phyloP scores from a whole-genome alignment of 2,797 vertebrate genomes.

The Vespertilio murinus region DNA sequence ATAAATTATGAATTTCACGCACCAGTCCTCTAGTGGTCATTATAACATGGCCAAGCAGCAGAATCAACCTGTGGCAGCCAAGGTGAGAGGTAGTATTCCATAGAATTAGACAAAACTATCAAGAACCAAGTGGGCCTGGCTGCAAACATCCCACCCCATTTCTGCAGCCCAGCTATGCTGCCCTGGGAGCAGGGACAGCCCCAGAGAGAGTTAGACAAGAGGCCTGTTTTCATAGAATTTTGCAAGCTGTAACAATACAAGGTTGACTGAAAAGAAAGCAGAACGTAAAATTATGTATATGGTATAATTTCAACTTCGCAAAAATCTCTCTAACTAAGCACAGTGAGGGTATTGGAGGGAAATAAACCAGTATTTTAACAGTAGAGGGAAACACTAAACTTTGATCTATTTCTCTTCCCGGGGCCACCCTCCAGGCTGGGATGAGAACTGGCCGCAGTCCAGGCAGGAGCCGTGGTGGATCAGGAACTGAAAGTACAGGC shows the following conservation, averaged over 20 bases:
- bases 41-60: not conserved
- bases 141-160: not conserved
- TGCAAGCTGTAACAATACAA: not conserved
- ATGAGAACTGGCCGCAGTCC: not conserved
- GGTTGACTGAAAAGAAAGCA: not conserved
- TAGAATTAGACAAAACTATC: not conserved
- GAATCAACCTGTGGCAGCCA: not conserved
- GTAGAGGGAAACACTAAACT: not conserved
- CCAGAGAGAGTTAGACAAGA: not conserved
- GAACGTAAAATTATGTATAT: not conserved
- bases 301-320: not conserved
- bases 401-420: not conserved
- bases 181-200: no score
- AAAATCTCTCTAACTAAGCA: not conserved
- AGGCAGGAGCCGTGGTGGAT: not conserved
- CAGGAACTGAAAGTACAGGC: not conserved
- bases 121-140: not conserved
- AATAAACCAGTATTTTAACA: not conserved
- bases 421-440: not conserved
- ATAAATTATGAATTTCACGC: no score
- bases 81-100: not conserved
- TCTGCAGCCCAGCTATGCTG: not conserved
- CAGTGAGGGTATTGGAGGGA: not conserved
- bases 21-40: not conserved
- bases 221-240: not conserved